Conservation (phyloP, 2,113 vertebrate species). For the Spermophilus dauricus region DNA sequence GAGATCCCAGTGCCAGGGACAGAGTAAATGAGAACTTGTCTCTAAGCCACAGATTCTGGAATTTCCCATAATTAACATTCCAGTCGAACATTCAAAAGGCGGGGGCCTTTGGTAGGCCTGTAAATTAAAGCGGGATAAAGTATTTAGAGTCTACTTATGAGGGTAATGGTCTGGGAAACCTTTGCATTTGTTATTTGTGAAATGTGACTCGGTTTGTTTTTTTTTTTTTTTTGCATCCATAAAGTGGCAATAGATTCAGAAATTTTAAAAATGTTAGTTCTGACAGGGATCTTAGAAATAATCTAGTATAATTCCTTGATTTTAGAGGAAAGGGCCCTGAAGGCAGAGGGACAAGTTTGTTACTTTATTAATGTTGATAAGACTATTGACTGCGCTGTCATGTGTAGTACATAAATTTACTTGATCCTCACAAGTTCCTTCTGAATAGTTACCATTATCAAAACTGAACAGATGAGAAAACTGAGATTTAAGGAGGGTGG, state of each 20-base stretch:
- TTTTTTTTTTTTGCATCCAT: conserved; percentile 68
- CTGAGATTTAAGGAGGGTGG: background rate
- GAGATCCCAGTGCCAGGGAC: conserved; percentile 72
- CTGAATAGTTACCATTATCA: background rate
- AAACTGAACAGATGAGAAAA: conserved; percentile 1
- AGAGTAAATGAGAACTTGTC: conserved; percentile 81
- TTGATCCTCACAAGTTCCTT: background rate
- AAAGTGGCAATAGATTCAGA: conserved; percentile 55
- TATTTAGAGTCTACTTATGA: conserved; percentile 67
- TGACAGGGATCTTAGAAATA: background rate
- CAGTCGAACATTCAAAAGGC: conserved; percentile 79
- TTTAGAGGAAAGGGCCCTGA: conserved; percentile 34
- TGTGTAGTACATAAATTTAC: background rate
- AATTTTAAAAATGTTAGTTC: background rate
- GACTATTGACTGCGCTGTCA: background rate
- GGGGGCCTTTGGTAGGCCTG: conserved; percentile 64
- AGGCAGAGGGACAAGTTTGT: background rate
- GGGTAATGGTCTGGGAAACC: conserved; percentile 59
- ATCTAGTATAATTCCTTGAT: background rate
- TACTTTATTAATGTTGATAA: background rate
- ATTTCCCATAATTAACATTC: conserved; percentile 86
- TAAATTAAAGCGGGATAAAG: conserved; percentile 76
- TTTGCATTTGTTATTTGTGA: conserved; percentile 24
- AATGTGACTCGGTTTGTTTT: conserved; percentile 71
- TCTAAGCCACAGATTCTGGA: conserved; percentile 82